Evolutionary conservation across 2,797 vertebrate species (phyloP).

Genomic region (Bufotes viridis): DNA sequence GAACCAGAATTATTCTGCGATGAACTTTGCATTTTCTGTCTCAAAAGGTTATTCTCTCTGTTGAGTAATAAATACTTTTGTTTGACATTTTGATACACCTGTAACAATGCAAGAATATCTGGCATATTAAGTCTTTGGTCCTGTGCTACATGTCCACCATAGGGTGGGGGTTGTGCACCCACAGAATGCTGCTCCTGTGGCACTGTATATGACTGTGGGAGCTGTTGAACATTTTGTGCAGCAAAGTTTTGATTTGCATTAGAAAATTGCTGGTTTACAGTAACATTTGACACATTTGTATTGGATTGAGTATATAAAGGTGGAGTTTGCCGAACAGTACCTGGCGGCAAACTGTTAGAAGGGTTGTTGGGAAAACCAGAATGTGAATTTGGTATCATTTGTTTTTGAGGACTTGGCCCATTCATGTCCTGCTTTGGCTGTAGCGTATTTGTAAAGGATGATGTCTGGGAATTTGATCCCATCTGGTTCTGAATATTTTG

Average conservation of each 20-base stretch:
- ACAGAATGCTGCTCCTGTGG: not conserved
- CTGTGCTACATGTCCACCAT: not conserved
- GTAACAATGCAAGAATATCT: not conserved
- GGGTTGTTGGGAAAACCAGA: not conserved
- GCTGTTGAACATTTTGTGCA: not conserved
- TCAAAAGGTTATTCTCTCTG: conserved; percentile 11
- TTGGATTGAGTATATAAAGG: not conserved
- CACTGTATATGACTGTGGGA: not conserved
- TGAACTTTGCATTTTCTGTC: not conserved
- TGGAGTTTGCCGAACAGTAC: not conserved
- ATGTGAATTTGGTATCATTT: not conserved
- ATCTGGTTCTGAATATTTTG: not conserved
- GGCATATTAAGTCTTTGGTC: not conserved
- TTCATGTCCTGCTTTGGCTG: not conserved
- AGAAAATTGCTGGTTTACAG: not conserved
- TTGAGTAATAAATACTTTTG: conserved; percentile 20
- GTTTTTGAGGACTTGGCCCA: not conserved
- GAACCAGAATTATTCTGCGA: not conserved
- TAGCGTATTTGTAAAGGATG: not conserved
- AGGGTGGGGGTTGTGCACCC: no score
- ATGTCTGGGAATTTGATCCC: not conserved
- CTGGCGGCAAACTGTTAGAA: not conserved
- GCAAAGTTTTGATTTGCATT: conserved; percentile 20
- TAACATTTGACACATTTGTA: not conserved
- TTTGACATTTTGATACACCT: conserved; percentile 13